A percentile compares a stretch with the other conserved stretches of the same genome.
Conservation (phyloP, 2,888 invertebrate genomes). For the Drosophila tripunctata region DNA sequence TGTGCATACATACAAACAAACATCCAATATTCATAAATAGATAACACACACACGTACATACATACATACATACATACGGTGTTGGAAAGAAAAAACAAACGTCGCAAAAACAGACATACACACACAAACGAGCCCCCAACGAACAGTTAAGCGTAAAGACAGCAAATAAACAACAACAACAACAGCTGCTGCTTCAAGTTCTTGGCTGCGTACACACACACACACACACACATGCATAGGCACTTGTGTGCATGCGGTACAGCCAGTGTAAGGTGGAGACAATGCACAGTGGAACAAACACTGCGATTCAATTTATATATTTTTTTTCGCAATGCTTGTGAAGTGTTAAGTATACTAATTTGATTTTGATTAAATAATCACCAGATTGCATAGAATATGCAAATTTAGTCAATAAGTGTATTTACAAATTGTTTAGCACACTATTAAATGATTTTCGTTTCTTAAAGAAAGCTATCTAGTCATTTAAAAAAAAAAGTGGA, state of each 20-base stretch:
- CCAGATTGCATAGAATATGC: too few species aligned
- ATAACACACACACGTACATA: constrained; percentile 5
- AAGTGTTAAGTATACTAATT: not conserved
- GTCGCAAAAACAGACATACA: constrained; percentile 39
- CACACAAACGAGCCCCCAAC: constrained; percentile 65
- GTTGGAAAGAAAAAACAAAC: constrained; percentile 16
- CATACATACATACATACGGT: not conserved
- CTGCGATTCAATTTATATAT: not conserved
- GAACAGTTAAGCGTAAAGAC: constrained; percentile 33
- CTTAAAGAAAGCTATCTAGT: too few species aligned
- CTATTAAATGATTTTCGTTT: too few species aligned
- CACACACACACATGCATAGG: constrained; percentile 1
- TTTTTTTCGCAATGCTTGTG: too few species aligned
- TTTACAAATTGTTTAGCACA: too few species aligned
- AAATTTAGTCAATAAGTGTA: too few species aligned
- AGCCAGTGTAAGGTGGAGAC: constrained; percentile 19
- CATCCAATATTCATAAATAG: constrained; percentile 10
- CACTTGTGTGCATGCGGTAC: constrained; percentile 1
- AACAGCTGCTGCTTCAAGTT: constrained; percentile 52
- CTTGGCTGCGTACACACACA: constrained; percentile 27
- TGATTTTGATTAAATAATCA: too few species aligned
- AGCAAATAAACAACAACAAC: constrained; percentile 41
- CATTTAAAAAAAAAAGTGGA: too few species aligned
- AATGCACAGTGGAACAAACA: not conserved
- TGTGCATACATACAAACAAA: constrained; percentile 4